Conservation (phyloP, 2,113 vertebrate species). For the Corythaixoides concolor region DNA sequence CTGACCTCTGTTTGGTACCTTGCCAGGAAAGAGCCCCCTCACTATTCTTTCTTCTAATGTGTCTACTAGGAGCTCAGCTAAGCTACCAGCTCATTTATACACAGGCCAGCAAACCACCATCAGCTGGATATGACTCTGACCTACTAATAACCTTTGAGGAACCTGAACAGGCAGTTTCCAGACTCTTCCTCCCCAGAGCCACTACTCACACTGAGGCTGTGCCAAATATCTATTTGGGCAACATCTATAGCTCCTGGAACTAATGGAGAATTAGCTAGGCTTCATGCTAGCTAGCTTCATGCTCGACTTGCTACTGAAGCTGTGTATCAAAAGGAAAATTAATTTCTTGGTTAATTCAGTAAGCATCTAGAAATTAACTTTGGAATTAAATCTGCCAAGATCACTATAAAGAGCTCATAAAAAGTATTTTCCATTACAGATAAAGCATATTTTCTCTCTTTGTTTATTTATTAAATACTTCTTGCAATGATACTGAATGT, state of each 20-base stretch:
- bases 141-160: not conserved
- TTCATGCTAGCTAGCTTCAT: not conserved
- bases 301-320: not conserved
- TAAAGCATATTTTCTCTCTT: not conserved
- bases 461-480: not conserved
- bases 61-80: not conserved
- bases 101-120: not conserved
- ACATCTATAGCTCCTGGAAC: not conserved
- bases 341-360: not conserved
- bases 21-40: not conserved
- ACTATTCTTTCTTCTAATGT: not conserved
- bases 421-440: not conserved
- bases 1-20: not conserved
- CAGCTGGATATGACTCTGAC: not conserved
- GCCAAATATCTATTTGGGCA: not conserved
- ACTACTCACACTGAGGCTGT: not conserved
- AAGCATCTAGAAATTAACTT: slow-evolving; percentile 13
- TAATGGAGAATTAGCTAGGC: not conserved
- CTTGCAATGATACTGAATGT: not conserved
- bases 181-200: not conserved
- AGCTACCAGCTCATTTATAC: not conserved
- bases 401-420: not conserved
- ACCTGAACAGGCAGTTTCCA: not conserved
- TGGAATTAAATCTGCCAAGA: not conserved
- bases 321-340: not conserved